Conservation (phyloP, 2,888 invertebrate genomes). For the Drosophila mulleri region DNA sequence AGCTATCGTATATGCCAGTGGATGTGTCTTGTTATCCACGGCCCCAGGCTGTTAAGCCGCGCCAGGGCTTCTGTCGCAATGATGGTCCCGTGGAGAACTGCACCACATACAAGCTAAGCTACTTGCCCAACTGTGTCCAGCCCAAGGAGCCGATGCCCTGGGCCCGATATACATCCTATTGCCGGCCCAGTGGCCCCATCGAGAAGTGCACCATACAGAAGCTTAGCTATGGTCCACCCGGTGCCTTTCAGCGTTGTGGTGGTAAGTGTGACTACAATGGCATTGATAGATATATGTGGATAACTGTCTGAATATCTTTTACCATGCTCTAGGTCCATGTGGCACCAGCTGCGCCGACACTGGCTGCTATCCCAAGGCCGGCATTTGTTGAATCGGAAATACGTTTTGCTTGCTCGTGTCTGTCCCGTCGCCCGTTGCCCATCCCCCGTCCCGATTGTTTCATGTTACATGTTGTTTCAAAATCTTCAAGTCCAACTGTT, state of each 20-base stretch:
- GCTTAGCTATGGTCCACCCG: constrained; percentile 88
- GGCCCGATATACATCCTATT: constrained; percentile 76
- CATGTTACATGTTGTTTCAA: constrained; percentile 47
- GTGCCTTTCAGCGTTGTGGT: constrained; percentile 83
- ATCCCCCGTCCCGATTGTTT: constrained; percentile 16
- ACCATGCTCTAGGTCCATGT: constrained; percentile 52
- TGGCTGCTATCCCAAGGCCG: constrained; percentile 80
- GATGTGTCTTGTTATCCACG: constrained; percentile 76
- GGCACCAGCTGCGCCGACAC: constrained; percentile 39
- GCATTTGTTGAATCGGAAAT: constrained; percentile 75
- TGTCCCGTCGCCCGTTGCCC: constrained; percentile 1
- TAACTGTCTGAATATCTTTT: background rate
- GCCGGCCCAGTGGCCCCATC: constrained; percentile 80
- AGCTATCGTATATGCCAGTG: constrained; percentile 83
- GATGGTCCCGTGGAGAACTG: constrained; percentile 80
- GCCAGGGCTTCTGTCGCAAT: constrained; percentile 79
- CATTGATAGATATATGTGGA: background rate
- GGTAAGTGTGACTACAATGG: constrained; percentile 54
- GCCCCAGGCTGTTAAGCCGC: constrained; percentile 70
- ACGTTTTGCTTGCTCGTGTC: constrained; percentile 47
- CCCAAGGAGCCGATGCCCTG: constrained; percentile 82
- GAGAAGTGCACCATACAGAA: constrained; percentile 87
- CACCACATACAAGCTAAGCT: constrained; percentile 87
- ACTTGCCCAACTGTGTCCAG: constrained; percentile 85
- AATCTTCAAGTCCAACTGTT: constrained; percentile 58